Evolutionary conservation across 2,113 vertebrate genomes (phyloP).

Genomic region (Ornithorhynchus anatinus): DNA sequence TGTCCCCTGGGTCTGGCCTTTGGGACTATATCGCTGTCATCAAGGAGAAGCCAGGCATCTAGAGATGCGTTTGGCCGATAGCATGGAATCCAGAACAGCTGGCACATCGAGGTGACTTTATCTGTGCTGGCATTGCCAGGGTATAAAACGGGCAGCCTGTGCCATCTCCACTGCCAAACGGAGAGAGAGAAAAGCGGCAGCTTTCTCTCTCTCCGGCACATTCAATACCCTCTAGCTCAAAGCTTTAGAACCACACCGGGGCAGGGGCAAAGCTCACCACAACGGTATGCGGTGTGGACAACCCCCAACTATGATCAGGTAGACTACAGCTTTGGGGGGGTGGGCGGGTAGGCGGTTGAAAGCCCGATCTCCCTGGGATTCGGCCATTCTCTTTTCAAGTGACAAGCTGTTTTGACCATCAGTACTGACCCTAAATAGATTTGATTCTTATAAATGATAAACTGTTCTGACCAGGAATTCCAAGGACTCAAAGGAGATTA

Average conservation of each 20-base stretch:
- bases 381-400: slow-evolving; percentile 45
- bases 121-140: too few relatives aligned
- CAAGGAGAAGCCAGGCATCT: slow-evolving; percentile 17
- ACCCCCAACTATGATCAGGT: slow-evolving; percentile 14
- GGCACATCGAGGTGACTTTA: neutral
- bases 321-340: slow-evolving; percentile 21
- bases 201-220: neutral
- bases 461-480: slow-evolving; percentile 46
- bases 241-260: too few relatives aligned
- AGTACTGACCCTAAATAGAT: slow-evolving; percentile 39
- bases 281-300: slow-evolving; percentile 28
- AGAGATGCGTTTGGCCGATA: neutral
- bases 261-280: too few relatives aligned
- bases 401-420: slow-evolving; percentile 29
- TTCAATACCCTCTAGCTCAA: neutral
- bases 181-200: neutral
- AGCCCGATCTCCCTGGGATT: slow-evolving; percentile 37
- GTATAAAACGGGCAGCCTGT: neutral
- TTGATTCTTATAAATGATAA: slow-evolving; percentile 63
- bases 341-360: neutral
- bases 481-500: slow-evolving; percentile 57
- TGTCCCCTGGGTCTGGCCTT: rapidly evolving
- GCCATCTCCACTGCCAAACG: too few relatives aligned
- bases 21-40: neutral
- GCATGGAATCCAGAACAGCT: slow-evolving; percentile 2